Evolutionary conservation across 2,113 vertebrate species (phyloP), one percentile per base, ranked within the genome.

Genomic region (Phylloscopus whistleri): DNA sequence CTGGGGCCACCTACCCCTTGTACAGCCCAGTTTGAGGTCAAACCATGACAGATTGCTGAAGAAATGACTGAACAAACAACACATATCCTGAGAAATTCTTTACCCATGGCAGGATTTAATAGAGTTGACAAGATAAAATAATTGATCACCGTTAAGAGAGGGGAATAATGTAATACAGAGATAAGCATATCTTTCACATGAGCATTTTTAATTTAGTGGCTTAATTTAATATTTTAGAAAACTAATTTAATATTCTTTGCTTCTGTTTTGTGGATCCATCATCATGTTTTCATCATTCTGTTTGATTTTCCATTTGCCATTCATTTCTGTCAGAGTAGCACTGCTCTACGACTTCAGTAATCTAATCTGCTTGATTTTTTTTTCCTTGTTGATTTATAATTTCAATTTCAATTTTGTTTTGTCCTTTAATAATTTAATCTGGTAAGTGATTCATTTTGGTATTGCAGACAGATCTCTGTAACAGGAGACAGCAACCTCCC

Each of bases 321-420:
- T 70, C 11, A 28, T 90, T 93, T 87, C 55, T 80, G 49, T 77
- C 63, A 88, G 31, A 62, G 53, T 16, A 79, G 14, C 37, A 41
- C 12, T 37, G 52, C 51, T 94, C 22, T 51, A 85, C 46, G 4
- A 67, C 86, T 94, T 77, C 46, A 68, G 18, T 93, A 89, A 96
- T 83, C 67, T 83, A 93, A 95, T 90, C 77, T 59, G 24, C 4
- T 75, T 73, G 33, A 35, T 44, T 58, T 74, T 87, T 74, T 87
- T 75, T 77, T 22, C 26, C 35, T 67, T 70, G 62, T 26, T 80
- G 59, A 80, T 75, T 85, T 76, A 66, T 83, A 76, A 90, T 76
- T 87, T 87, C 73, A 58, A 89, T 94, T 95, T 67, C n/a, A 69
- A 88, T 73, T 76, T 95, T 88, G 33, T 2, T 93, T 91, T 90